Percentiles rank a stretch among this genome's conserved stretches.
Evolutionary conservation across 2,113 vertebrate genomes (phyloP).

Genomic region (Picathartes gymnocephalus): DNA sequence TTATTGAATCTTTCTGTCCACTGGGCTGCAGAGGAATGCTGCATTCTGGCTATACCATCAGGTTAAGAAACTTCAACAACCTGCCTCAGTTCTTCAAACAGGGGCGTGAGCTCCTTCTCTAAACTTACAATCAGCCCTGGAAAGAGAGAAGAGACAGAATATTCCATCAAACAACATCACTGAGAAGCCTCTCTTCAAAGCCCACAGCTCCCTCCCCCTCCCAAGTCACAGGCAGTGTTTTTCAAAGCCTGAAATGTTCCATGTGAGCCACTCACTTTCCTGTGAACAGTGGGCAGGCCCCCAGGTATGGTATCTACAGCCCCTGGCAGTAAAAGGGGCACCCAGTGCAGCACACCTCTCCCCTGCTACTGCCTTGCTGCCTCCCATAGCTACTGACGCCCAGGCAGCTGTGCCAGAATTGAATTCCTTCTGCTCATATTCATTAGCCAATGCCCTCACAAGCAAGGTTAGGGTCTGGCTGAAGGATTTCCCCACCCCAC

Average conservation of each 20-base stretch:
- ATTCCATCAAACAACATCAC: neutral
- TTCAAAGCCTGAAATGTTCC: neutral
- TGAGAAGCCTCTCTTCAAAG: neutral
- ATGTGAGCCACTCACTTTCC: neutral
- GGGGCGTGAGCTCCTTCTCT: conserved; percentile 90
- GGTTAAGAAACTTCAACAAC: conserved; percentile 91
- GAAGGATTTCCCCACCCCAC: neutral
- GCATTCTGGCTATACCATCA: neutral
- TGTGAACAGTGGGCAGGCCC: neutral
- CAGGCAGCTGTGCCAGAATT: neutral
- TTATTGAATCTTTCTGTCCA: conserved; percentile 49
- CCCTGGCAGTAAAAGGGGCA: no score
- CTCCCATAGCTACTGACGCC: neutral
- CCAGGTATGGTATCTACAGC: neutral
- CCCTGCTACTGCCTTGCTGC: neutral
- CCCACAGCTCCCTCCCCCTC: neutral
- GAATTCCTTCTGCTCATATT: neutral
- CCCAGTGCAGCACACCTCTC: neutral
- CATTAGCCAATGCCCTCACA: accelerated
- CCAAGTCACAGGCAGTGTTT: neutral
- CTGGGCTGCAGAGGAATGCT: conserved; percentile 30
- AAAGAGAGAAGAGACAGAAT: conserved; percentile 28
- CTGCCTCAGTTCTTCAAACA: conserved; percentile 92
- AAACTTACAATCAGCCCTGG: conserved; percentile 92
- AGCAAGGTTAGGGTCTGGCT: neutral